Conservation (phyloP, 2,113 vertebrate species). For the Vimba vimba region DNA sequence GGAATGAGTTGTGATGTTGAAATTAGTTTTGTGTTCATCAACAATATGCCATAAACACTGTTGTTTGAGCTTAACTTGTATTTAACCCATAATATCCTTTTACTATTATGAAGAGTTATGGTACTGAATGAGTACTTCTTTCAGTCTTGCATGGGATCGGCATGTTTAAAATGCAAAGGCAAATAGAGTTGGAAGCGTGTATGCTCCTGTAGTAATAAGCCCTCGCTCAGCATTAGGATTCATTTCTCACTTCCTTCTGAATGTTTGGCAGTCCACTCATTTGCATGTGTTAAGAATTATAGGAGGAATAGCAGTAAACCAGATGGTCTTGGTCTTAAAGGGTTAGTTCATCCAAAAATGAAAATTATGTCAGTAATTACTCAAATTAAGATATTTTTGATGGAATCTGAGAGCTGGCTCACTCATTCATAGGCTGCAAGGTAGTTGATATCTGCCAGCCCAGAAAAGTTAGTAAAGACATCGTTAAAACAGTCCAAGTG, state of each 20-base stretch:
- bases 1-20: too few species aligned
- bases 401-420: too few species aligned
- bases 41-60: background rate
- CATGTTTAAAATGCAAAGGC: constrained; percentile 82
- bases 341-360: too few species aligned
- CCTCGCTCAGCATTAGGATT: constrained; percentile 44
- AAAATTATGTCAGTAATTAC: too few species aligned
- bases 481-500: too few species aligned
- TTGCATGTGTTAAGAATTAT: constrained; percentile 21
- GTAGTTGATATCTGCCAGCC: too few species aligned
- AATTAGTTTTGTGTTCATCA: background rate
- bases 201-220: constrained; percentile 55
- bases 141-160: constrained; percentile 81
- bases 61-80: background rate
- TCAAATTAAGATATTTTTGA: too few species aligned
- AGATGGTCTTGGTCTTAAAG: background rate
- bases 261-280: constrained; percentile 6
- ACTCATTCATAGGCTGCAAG: too few species aligned
- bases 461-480: too few species aligned
- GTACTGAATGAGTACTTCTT: constrained; percentile 52
- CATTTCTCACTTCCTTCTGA: constrained; percentile 40
- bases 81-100: background rate
- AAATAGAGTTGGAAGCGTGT: constrained; percentile 72
- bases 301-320: background rate
- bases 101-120: constrained; percentile 28